These are phyloP conservation scores for Gulo gulo DNA, from an alignment of 2,113 vertebrate species.

Conservation along the genomic window DNA sequence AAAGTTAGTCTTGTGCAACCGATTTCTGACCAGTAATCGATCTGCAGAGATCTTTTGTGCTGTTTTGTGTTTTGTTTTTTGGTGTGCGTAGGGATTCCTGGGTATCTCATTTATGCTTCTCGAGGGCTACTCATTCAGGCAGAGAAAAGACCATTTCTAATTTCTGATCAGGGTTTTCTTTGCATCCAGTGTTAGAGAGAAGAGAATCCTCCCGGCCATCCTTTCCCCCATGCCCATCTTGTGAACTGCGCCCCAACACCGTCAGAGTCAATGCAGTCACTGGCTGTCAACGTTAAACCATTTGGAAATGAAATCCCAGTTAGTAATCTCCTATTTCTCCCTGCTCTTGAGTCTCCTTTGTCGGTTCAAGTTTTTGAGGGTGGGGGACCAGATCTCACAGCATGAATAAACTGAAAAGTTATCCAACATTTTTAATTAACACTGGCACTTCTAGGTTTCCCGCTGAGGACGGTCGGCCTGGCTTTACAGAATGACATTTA, in stretches of 20 bases:
- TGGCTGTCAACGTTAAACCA: not conserved
- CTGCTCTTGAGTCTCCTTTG: not conserved
- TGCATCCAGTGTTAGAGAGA: not conserved
- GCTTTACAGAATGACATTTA: slow-evolving; percentile 59
- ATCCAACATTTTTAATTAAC: slow-evolving; percentile 55
- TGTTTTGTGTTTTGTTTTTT: not conserved
- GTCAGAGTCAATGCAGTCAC: accelerated
- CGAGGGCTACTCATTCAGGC: not conserved
- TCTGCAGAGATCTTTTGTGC: not conserved
- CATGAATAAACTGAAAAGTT: slow-evolving; percentile 24
- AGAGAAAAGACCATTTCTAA: not conserved
- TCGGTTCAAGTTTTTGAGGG: not conserved
- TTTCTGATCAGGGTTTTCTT: not conserved
- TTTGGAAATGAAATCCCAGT: not conserved
- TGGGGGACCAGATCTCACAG: not conserved
- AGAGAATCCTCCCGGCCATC: not conserved
- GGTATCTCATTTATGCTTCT: not conserved
- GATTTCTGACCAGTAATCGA: not conserved
- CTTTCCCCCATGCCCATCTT: not conserved
- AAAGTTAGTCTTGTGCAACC: not conserved
- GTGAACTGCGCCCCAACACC: too few relatives aligned
- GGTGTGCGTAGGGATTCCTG: not conserved
- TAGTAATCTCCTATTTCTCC: not conserved
- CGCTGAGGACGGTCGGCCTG: slow-evolving; percentile 25
- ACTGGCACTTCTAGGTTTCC: slow-evolving; percentile 31